Evolutionary conservation across 2,113 vertebrate species (phyloP).

Genomic region (Burhinus oedicnemus): DNA sequence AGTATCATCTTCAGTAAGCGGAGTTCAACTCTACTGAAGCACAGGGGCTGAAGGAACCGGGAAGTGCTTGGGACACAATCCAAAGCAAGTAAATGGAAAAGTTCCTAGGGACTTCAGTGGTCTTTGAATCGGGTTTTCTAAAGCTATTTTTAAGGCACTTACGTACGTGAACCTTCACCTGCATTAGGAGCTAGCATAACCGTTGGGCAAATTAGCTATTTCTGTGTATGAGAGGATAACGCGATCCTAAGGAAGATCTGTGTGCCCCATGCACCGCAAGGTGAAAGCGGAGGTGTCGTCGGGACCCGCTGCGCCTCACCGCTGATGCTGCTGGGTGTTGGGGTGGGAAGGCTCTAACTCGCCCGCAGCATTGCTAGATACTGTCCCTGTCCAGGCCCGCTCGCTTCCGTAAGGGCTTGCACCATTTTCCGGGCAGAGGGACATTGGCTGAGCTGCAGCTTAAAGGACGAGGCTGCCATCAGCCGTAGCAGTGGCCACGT

Average conservation of each 20-base stretch:
- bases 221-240: not conserved
- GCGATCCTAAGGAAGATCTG: not conserved
- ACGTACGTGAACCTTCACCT: not conserved
- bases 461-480: not conserved
- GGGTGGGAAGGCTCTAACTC: not conserved
- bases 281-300: not conserved
- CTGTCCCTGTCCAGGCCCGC: rapidly evolving
- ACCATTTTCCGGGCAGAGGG: not conserved
- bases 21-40: not conserved
- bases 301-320: not conserved
- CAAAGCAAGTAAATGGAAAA: not conserved
- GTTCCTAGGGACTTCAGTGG: not conserved
- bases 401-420: not conserved
- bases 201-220: not conserved
- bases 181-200: not conserved
- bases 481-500: not conserved
- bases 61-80: not conserved
- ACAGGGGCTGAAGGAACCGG: not conserved
- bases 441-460: not conserved
- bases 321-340: not conserved
- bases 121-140: not conserved
- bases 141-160: not conserved
- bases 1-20: not conserved
- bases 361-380: not conserved
- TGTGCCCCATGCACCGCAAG: not conserved